Evolutionary conservation across 2,797 vertebrate genomes (phyloP).

Genomic region (Danio albolineatus): DNA sequence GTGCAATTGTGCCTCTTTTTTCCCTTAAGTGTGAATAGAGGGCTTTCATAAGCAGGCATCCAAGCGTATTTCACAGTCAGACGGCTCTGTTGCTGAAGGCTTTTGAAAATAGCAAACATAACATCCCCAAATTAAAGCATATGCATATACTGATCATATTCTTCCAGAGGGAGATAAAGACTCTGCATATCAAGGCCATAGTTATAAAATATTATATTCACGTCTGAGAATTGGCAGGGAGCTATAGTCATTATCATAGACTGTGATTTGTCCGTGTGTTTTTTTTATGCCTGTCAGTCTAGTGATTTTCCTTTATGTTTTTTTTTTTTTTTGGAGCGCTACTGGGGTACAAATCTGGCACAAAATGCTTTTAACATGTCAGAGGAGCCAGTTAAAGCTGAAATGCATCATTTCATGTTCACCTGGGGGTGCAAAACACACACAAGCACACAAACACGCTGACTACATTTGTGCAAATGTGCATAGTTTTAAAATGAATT

Average conservation of each 20-base stretch:
- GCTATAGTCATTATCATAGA: conserved; percentile 10
- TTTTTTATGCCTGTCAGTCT: conserved; percentile 7
- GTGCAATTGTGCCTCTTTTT: conserved; percentile 28
- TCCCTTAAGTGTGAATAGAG: conserved; percentile 39
- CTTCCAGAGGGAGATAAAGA: not conserved
- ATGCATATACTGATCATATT: conserved; percentile 12
- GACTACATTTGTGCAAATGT: too few relatives aligned
- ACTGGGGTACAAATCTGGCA: not conserved
- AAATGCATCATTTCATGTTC: not conserved
- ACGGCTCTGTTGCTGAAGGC: conserved; percentile 21
- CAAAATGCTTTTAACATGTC: conserved; percentile 18
- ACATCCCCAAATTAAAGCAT: conserved; percentile 20
- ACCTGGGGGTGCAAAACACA: not conserved
- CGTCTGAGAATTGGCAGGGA: conserved; percentile 13
- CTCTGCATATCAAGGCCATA: not conserved
- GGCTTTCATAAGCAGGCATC: conserved; percentile 44
- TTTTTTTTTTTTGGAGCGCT: not conserved
- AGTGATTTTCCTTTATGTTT: not conserved
- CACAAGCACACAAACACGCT: too few relatives aligned
- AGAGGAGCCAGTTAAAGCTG: not conserved
- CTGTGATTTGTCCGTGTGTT: conserved; percentile 1
- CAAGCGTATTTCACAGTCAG: conserved; percentile 29
- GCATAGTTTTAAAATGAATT: too few relatives aligned
- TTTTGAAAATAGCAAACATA: conserved; percentile 21
- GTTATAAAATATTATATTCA: not conserved